These are phyloP conservation scores for Euclidia mi DNA, from an alignment of 2,888 invertebrate species.

Conservation along the genomic window DNA sequence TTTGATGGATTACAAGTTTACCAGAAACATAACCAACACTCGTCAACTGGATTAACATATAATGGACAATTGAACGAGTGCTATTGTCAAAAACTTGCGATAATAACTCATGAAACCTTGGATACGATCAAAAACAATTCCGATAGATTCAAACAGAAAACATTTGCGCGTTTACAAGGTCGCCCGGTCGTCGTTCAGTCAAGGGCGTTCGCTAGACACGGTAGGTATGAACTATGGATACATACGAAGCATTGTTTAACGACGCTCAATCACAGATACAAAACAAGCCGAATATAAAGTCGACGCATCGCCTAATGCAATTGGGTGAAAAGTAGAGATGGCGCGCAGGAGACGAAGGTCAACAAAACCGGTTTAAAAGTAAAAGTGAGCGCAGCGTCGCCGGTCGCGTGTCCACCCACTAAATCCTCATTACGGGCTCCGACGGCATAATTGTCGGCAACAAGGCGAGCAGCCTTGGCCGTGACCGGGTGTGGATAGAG, in stretches of 20 bases:
- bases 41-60: not conserved
- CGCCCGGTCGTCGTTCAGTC: conserved; percentile 86
- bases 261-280: conserved; percentile 47
- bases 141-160: conserved; percentile 81
- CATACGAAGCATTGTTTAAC: conserved; percentile 69
- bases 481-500: conserved; percentile 86
- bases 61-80: conserved; percentile 23
- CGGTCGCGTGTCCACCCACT: conserved; percentile 86
- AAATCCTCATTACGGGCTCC: conserved; percentile 85
- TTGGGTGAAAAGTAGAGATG: conserved; percentile 43
- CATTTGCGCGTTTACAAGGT: conserved; percentile 84
- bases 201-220: conserved; percentile 86
- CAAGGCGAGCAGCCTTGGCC: conserved; percentile 87
- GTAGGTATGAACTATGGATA: conserved; percentile 66
- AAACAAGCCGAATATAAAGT: conserved; percentile 26
- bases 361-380: conserved; percentile 86
- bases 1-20: no score
- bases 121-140: conserved; percentile 73
- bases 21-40: not conserved
- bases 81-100: conserved; percentile 42
- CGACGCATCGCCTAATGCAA: conserved; percentile 36
- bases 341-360: conserved; percentile 73
- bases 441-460: conserved; percentile 83
- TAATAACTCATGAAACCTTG: conserved; percentile 56
- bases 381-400: conserved; percentile 80